Evolutionary conservation across 2,113 vertebrate species (phyloP).

Genomic region (Ptilonorhynchus violaceus): DNA sequence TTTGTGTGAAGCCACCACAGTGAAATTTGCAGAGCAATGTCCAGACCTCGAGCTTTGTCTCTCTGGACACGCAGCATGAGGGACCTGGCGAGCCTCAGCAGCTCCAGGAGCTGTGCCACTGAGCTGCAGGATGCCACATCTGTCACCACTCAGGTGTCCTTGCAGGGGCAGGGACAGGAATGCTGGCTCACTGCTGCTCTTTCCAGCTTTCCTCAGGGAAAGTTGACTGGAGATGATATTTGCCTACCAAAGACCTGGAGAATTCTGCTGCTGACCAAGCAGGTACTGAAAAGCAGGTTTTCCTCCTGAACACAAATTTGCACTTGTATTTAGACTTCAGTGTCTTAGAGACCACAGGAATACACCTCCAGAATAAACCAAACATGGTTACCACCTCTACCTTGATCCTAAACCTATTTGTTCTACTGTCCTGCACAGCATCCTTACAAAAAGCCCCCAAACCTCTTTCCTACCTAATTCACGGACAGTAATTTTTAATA

Average conservation of each 20-base stretch:
- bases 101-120: neutral
- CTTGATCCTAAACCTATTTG: neutral
- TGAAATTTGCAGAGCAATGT: neutral
- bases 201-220: neutral
- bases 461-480: neutral
- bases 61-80: neutral
- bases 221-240: neutral
- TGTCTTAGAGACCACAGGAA: neutral
- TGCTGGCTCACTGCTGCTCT: neutral
- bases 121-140: neutral
- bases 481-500: neutral
- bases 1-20: neutral
- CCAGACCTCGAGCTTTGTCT: neutral
- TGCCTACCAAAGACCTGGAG: neutral
- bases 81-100: neutral
- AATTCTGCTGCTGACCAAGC: neutral
- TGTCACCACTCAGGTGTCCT: neutral
- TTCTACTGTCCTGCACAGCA: neutral
- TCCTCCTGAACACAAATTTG: neutral
- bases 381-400: neutral
- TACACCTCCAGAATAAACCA: neutral
- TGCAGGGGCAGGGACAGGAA: neutral
- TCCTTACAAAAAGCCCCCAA: neutral
- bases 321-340: neutral
- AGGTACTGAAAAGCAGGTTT: neutral